Evolutionary conservation across 2,888 invertebrate species (phyloP), one percentile per base, ranked within the genome.

Genomic region (Gari tellinella): DNA sequence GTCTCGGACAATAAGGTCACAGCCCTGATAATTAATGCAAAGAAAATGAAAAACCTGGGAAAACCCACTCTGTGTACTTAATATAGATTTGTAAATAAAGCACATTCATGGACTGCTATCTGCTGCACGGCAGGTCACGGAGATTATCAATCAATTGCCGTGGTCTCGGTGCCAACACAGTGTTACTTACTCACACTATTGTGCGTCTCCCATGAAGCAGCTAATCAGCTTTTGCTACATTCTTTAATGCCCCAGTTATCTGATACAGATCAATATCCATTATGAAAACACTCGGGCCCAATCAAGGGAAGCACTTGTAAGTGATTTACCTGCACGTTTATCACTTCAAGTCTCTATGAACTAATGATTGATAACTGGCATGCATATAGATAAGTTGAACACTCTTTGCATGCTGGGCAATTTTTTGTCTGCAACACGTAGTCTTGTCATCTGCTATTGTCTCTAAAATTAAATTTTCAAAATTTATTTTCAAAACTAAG

Each of bases 61-160:
- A 74, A 74, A 68, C 74, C 74, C 61, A 66, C 52, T 61, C 56
- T 56, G 68, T 68, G 65, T 65, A 55, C 68, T 65, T 65, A 74
- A 69, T 74, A 56, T 19, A 21, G 38, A 53, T 38, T 21, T 14
- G 38, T 53, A 10, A 53, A 17, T 53, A 21, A 26, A 19, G 38
- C 53, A 53, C 40, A 37, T 40, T 38, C 38, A 26, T 21, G 17
- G 53, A 53, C n/a, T 23, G 10, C 31, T 31, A 31, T 31, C 31
- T 31, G 31, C 10, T 31, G 31, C 31, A 31, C 31, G 31, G 31
- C 31, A 31, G 46, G 45, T 41, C 43, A 56, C 23, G 38, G 15
- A 31, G 19, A 21, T 52, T 63, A 52, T 41, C 38, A 52, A 63
- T 63, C 62, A 63, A 52, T 53, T 53, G 53, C 45, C 62, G 52